Conservation (phyloP, 2,113 vertebrate genomes). For the western clawed frog (Xenopus tropicalis) region DNA sequence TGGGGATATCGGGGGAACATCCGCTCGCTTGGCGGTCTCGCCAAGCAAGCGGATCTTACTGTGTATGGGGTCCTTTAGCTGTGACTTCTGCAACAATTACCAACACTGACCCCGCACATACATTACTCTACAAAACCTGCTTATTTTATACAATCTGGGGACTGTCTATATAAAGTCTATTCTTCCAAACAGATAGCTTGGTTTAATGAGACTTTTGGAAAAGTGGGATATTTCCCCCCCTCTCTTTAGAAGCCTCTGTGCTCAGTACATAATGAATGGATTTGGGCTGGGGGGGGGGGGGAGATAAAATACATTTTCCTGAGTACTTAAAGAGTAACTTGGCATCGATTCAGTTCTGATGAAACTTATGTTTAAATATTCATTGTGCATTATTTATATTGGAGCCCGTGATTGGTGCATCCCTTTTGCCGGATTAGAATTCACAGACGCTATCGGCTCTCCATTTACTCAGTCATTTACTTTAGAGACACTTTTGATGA, state of each 20-base stretch:
- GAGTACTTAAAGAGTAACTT: slow-evolving; percentile 20
- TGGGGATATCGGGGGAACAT: too few species aligned
- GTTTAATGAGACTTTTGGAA: neutral
- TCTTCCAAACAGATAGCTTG: too few species aligned
- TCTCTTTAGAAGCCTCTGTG: slow-evolving; percentile 1
- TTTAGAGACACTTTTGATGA: slow-evolving; percentile 58
- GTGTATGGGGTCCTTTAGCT: too few species aligned
- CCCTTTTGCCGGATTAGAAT: slow-evolving; percentile 56
- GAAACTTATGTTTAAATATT: slow-evolving; percentile 44
- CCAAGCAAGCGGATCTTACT: too few species aligned
- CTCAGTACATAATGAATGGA: slow-evolving; percentile 14
- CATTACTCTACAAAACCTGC: too few species aligned
- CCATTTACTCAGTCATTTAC: slow-evolving; percentile 59
- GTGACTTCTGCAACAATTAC: too few species aligned
- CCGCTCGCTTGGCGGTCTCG: too few species aligned
- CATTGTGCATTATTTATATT: slow-evolving; percentile 49
- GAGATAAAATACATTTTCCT: slow-evolving; percentile 33
- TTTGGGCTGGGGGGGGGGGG: neutral
- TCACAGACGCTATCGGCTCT: slow-evolving; percentile 60
- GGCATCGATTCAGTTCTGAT: slow-evolving; percentile 16
- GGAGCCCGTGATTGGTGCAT: slow-evolving; percentile 44
- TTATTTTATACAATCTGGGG: too few species aligned
- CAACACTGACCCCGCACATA: too few species aligned
- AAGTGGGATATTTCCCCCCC: too few species aligned
- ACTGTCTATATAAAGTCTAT: too few species aligned